Percentiles rank a stretch among this genome's conserved stretches.
Evolutionary conservation across 2,797 vertebrate genomes (phyloP).

Genomic region (Sebastolobus alascanus): DNA sequence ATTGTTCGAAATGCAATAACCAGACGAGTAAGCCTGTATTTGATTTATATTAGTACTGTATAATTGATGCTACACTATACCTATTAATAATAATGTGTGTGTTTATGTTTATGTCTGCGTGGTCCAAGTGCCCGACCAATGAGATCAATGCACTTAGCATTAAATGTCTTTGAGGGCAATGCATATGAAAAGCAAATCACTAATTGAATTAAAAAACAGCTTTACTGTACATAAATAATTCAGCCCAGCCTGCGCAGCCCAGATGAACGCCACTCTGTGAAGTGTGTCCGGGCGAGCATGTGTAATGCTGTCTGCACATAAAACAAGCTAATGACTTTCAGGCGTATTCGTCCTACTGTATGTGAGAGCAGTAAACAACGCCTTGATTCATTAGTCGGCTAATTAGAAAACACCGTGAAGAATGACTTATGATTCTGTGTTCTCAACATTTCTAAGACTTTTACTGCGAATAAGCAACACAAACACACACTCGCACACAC

Average conservation of each 20-base stretch:
- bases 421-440: constrained; percentile 50
- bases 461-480: background rate
- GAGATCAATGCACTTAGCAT: constrained; percentile 34
- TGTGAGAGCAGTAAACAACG: constrained; percentile 54
- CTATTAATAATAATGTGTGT: background rate
- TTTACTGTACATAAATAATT: constrained; percentile 51
- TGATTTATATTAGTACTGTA: constrained; percentile 20
- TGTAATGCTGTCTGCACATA: constrained; percentile 58
- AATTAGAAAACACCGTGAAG: constrained; percentile 70
- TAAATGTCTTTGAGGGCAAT: constrained; percentile 13
- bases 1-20: constrained; percentile 24
- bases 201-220: constrained; percentile 42
- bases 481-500: constrained; percentile 16
- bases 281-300: constrained; percentile 47
- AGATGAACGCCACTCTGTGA: constrained; percentile 44
- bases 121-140: constrained; percentile 27
- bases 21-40: constrained; percentile 10
- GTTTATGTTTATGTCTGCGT: background rate
- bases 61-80: constrained; percentile 12
- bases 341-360: constrained; percentile 37
- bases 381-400: constrained; percentile 68
- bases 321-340: constrained; percentile 69
- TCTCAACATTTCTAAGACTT: constrained; percentile 35
- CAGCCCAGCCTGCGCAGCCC: background rate
- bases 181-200: constrained; percentile 35